These are phyloP conservation scores for Betta splendens DNA, from an alignment of 2,797 vertebrate genomes.

Conservation along the genomic window DNA sequence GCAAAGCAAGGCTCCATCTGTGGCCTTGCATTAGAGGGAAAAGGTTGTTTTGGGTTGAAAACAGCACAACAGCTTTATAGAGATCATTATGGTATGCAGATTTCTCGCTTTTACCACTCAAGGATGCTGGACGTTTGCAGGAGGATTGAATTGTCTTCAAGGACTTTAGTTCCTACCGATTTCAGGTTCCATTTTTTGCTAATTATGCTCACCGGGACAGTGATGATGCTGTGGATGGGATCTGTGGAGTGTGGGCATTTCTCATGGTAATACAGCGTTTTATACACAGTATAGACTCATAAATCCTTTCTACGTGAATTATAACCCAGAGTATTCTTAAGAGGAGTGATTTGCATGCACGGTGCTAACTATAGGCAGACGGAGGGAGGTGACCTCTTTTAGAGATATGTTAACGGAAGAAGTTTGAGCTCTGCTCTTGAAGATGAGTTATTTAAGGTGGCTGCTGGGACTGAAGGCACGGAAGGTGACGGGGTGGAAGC, in stretches of 20 bases:
- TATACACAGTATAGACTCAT: background rate
- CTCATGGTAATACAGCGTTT: conserved; percentile 12
- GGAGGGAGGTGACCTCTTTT: conserved; percentile 4
- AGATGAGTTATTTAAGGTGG: conserved; percentile 2
- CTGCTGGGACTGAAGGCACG: background rate
- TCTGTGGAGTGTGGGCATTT: conserved; percentile 23
- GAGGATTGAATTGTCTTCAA: conserved; percentile 19
- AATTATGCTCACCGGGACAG: conserved; percentile 47
- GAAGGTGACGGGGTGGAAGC: background rate
- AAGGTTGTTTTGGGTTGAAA: background rate
- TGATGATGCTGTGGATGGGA: conserved; percentile 13
- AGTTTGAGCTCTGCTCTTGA: background rate
- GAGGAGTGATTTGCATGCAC: conserved; percentile 1
- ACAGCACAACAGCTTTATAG: background rate
- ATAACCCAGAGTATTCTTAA: conserved; percentile 4
- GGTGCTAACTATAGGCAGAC: background rate
- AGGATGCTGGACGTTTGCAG: conserved; percentile 1
- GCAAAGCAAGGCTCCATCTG: background rate
- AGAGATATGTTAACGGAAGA: conserved; percentile 1
- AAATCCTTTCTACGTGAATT: background rate
- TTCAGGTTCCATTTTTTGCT: conserved; percentile 29
- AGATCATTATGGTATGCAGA: conserved; percentile 1
- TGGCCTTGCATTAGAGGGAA: background rate
- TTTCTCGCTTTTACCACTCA: background rate
- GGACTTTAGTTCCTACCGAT: conserved; percentile 9